Conservation (phyloP, 1,140 invertebrate genomes). For the Liolophura sinensis region DNA sequence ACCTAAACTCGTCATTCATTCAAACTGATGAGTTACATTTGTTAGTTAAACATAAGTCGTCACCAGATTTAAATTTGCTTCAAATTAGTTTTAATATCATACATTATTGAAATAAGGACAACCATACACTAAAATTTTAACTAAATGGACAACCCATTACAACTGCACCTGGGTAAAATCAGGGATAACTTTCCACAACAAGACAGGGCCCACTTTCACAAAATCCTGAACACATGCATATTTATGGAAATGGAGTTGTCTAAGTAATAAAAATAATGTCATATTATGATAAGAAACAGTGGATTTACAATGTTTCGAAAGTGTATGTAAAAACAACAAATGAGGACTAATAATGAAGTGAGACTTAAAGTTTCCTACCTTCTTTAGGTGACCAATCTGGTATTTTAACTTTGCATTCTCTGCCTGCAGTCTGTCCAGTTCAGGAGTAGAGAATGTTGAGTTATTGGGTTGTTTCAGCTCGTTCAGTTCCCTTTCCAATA, state of each 20-base stretch:
- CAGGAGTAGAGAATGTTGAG: constrained; percentile 25
- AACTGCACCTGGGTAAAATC: no score
- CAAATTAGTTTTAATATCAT: no score
- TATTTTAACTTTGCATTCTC: constrained; percentile 87
- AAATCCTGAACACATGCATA: no score
- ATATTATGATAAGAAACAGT: background rate
- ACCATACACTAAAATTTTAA: no score
- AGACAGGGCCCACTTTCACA: no score
- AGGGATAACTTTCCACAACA: no score
- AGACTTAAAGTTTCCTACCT: constrained; percentile 41
- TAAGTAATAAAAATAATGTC: background rate
- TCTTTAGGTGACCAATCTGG: constrained; percentile 76
- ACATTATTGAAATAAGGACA: no score
- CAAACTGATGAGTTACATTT: background rate
- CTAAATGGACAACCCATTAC: no score
- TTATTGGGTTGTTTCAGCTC: no score
- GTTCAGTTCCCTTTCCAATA: no score
- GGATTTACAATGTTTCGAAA: background rate
- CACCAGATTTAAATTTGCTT: no score
- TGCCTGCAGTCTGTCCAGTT: constrained; percentile 50
- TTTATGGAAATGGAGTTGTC: no score
- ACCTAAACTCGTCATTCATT: background rate
- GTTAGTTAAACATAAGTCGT: background rate
- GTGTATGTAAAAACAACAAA: background rate
- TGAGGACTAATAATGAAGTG: background rate